These are phyloP conservation scores for Mythimna loreyi DNA, from an alignment of 2,888 invertebrate species.

Conservation along the genomic window DNA sequence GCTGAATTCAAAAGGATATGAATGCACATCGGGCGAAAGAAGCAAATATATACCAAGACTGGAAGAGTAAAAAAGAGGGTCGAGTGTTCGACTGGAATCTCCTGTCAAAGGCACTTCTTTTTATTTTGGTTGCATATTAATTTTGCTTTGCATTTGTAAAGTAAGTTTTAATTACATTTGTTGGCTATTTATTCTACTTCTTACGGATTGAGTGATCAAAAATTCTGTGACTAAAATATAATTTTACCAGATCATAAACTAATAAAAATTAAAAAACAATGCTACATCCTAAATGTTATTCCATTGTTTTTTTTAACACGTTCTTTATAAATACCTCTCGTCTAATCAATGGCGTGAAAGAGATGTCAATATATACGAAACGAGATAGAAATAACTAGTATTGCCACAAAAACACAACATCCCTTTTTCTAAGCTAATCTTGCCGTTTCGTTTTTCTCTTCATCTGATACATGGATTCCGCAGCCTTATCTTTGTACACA, in stretches of 20 bases:
- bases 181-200: not conserved
- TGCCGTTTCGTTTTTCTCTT: too few relatives aligned
- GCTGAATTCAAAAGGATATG: not conserved
- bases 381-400: conserved; percentile 23
- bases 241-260: not conserved
- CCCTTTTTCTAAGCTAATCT: conserved; percentile 1
- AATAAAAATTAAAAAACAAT: not conserved
- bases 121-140: conserved; percentile 16
- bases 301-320: not conserved
- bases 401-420: conserved; percentile 24
- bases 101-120: conserved; percentile 48
- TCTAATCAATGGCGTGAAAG: conserved; percentile 59
- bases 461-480: too few relatives aligned
- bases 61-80: conserved; percentile 15
- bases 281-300: not conserved
- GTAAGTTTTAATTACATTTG: not conserved
- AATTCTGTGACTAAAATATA: rapidly evolving
- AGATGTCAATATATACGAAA: conserved; percentile 24
- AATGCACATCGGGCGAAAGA: not conserved
- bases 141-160: conserved; percentile 16
- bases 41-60: not conserved
- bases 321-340: conserved; percentile 33
- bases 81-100: not conserved
- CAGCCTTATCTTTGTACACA: too few relatives aligned
- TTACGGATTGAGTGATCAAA: not conserved